Evolutionary conservation across 2,797 vertebrate genomes (phyloP).

Genomic region (Pygocentrus nattereri): DNA sequence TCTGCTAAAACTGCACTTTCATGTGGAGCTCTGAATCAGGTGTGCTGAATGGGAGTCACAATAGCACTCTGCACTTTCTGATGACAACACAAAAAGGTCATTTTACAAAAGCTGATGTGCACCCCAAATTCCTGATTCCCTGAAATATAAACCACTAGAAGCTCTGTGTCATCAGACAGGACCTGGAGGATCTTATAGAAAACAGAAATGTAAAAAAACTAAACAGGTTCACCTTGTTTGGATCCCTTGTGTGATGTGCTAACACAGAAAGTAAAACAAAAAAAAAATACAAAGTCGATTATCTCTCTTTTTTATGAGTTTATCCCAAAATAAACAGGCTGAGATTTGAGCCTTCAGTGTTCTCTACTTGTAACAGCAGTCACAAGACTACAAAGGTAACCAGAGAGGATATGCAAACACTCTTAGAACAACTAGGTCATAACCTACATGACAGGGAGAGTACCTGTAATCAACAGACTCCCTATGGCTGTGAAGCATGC

Average conservation of each 20-base stretch:
- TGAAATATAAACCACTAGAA: constrained; percentile 3
- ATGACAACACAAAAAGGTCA: constrained; percentile 22
- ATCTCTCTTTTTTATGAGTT: not conserved
- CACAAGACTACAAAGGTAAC: not conserved
- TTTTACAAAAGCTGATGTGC: constrained; percentile 23
- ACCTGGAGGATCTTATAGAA: not conserved
- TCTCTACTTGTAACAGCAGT: not conserved
- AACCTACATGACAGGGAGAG: constrained; percentile 10
- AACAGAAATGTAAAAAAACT: not conserved
- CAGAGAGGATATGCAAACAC: constrained; percentile 11
- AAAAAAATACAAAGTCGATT: not conserved
- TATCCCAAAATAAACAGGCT: not conserved
- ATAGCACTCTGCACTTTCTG: constrained; percentile 36
- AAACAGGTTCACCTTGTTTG: not conserved
- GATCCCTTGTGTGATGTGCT: not conserved
- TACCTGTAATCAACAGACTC: constrained; percentile 15
- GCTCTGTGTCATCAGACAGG: not conserved
- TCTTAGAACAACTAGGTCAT: constrained; percentile 23
- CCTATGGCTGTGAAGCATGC: not conserved
- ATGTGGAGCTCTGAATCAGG: constrained; percentile 37
- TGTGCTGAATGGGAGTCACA: constrained; percentile 51
- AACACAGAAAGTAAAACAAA: not conserved
- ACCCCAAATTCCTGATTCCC: not conserved
- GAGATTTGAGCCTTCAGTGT: not conserved
- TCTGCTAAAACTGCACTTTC: constrained; percentile 55